Evolutionary conservation across 2,888 invertebrate genomes (phyloP).

Genomic region (Penaeus monodon): DNA sequence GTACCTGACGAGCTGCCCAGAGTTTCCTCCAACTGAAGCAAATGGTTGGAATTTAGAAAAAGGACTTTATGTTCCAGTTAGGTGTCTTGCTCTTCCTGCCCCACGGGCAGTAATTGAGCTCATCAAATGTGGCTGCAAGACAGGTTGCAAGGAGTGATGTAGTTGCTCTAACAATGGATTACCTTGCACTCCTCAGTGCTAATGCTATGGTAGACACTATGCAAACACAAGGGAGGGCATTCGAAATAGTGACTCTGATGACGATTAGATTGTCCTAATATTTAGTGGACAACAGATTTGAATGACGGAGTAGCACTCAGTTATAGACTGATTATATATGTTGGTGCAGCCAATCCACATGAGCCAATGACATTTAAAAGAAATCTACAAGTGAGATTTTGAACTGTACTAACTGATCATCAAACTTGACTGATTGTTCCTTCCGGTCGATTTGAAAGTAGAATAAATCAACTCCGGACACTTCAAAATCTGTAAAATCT

Average conservation of each 20-base stretch:
- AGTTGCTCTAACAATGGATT: too few relatives aligned
- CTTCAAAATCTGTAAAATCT: too few relatives aligned
- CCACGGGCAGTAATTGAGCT: constrained; percentile 27
- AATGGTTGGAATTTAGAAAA: too few relatives aligned
- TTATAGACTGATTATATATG: too few relatives aligned
- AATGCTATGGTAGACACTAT: neutral
- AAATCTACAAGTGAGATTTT: too few relatives aligned
- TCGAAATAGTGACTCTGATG: neutral
- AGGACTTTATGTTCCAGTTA: constrained; percentile 15
- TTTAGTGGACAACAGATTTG: neutral
- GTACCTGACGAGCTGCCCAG: neutral
- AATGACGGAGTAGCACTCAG: neutral
- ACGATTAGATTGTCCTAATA: neutral
- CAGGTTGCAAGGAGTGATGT: constrained; percentile 7
- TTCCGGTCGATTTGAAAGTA: too few relatives aligned
- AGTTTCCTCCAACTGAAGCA: constrained; percentile 15
- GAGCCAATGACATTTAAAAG: too few relatives aligned
- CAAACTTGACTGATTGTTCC: too few relatives aligned
- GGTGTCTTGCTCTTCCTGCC: constrained; percentile 18
- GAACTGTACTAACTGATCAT: too few relatives aligned
- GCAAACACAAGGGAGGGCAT: neutral
- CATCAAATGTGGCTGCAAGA: constrained; percentile 8
- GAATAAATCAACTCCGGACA: too few relatives aligned
- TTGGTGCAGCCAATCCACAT: too few relatives aligned
- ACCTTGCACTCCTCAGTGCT: too few relatives aligned